Conservation (phyloP, 2,888 invertebrate genomes). For the Drosophila setosimentum region DNA sequence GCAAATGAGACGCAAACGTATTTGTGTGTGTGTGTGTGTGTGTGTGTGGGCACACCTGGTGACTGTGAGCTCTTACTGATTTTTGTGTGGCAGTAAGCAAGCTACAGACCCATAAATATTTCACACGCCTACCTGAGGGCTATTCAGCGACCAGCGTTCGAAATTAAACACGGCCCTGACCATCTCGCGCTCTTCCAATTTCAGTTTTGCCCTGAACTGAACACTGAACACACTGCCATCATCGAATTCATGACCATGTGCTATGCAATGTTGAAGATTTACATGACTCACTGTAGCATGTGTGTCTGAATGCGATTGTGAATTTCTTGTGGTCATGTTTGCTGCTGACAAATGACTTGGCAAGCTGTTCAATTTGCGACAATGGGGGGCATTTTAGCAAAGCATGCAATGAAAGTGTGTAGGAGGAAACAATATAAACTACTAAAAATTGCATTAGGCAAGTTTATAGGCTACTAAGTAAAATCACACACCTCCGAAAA, state of each 20-base stretch:
- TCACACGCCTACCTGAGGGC: conserved; percentile 45
- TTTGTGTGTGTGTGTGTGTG: not conserved
- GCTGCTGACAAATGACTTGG: conserved; percentile 24
- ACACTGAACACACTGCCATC: not conserved
- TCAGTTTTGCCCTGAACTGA: conserved; percentile 33
- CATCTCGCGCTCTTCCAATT: conserved; percentile 65
- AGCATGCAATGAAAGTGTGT: not conserved
- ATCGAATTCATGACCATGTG: conserved; percentile 59
- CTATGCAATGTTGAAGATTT: conserved; percentile 30
- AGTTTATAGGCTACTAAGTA: not conserved
- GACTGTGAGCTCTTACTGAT: conserved; percentile 25
- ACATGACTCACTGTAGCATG: conserved; percentile 41
- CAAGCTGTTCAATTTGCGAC: conserved; percentile 17
- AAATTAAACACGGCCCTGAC: conserved; percentile 59
- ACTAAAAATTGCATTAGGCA: not conserved
- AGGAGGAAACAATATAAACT: not conserved
- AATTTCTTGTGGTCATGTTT: conserved; percentile 25
- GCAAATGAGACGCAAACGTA: conserved; percentile 55
- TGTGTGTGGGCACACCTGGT: conserved; percentile 10
- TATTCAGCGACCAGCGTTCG: conserved; percentile 40
- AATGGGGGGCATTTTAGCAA: not conserved
- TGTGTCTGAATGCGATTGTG: conserved; percentile 5
- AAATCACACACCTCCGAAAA: conserved; percentile 25
- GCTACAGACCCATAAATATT: conserved; percentile 38
- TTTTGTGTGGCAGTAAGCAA: conserved; percentile 22